Evolutionary conservation across 1,140 invertebrate species (phyloP).

Genomic region (Neodiprion lecontei): DNA sequence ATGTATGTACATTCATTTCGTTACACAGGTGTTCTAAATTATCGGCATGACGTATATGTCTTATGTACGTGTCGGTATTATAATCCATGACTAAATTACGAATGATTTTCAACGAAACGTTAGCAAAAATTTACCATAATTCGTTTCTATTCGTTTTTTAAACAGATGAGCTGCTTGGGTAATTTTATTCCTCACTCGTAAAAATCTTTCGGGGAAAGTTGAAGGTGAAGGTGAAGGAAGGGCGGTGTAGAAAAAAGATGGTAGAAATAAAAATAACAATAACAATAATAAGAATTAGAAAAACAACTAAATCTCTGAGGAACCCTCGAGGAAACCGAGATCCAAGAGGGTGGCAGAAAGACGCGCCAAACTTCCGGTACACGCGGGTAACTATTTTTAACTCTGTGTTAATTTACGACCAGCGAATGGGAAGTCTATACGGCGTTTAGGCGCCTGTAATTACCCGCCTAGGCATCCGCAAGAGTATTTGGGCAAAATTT

Average conservation of each 20-base stretch:
- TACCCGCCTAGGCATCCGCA: neutral
- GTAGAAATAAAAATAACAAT: neutral
- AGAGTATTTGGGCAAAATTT: too few species aligned
- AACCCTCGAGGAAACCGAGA: neutral
- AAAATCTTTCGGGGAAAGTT: neutral
- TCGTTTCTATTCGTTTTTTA: neutral
- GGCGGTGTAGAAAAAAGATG: neutral
- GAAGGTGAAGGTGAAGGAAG: neutral
- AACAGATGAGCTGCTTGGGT: too few species aligned
- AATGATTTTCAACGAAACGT: neutral
- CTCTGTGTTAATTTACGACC: neutral
- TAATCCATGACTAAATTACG: neutral
- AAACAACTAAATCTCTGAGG: neutral
- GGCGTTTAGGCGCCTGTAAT: conserved; percentile 3
- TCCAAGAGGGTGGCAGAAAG: neutral
- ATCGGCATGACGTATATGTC: neutral
- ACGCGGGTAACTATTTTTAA: neutral
- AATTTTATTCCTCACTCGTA: too few species aligned
- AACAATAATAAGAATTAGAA: too few species aligned
- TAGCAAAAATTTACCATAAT: neutral
- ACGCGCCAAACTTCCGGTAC: neutral
- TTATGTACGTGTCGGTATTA: neutral
- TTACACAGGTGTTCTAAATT: neutral
- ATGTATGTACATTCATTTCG: neutral
- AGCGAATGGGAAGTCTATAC: neutral